Evolutionary conservation across 2,888 invertebrate genomes (phyloP), one percentile per base, ranked within the genome.

Genomic region (Nebria brevicollis): DNA sequence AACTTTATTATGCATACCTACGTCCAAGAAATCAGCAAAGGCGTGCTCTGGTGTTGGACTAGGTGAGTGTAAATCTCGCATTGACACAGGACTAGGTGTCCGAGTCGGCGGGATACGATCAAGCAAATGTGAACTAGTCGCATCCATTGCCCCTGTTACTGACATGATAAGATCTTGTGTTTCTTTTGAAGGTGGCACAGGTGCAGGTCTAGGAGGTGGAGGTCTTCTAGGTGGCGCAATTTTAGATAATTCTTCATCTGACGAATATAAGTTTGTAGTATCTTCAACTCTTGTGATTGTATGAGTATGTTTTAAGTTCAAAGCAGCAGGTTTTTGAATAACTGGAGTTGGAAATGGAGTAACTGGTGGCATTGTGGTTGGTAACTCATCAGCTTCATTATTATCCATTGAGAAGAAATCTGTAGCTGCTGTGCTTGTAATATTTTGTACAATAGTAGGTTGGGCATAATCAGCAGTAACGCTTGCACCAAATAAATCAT

Each of bases 111-210:
- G 95, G 82, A 96, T 93, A 82, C 96, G 93, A 84, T 96, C 95
- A 80, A 97, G 89, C 77, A 97, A 89, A 86, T 96, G 94, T 3
- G 95, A 94, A 85, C 96, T 96, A 0, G 96, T 95, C 75, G 95
- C 95, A 86, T 97, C 96, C 93, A 97, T 93, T 80, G 95, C 96
- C 1, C 95, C 96, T 65, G 97, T 96, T 0, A 97, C 96, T 54
- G 95, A 95, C 84, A 95, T 91, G 74, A 97, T 94, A 26, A 97
- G 90, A 86, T 96, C 95, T 89, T 96, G 95, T 0, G 97, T 97
- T 88, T 95, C 95, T 83, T 94, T 92, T 0, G 94, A 93, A 26
- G 94, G 92, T 4, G 94, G 93, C 15, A 93, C 92, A 2, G 91
- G 87, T 0, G 91, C 90, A 66, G 92, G 91, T 13, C 91, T 90